Conservation (phyloP, 2,113 vertebrate genomes). For the Lepisosteus oculatus region DNA sequence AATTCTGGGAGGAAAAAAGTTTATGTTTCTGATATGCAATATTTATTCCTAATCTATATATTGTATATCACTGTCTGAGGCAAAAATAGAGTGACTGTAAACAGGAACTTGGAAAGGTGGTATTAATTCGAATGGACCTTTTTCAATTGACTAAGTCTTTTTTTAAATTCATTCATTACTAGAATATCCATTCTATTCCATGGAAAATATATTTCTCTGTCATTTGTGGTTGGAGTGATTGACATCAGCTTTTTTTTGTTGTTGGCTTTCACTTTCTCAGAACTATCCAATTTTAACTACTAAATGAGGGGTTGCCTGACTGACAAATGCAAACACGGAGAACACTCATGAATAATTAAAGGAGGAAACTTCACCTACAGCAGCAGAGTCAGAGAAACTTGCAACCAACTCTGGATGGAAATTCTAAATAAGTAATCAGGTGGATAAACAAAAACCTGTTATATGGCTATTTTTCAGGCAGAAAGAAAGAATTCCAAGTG, state of each 20-base stretch:
- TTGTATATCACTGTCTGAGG: background rate
- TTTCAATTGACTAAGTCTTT: background rate
- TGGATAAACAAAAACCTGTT: no score
- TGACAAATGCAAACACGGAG: conserved; percentile 17
- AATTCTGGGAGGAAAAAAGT: background rate
- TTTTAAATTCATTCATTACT: background rate
- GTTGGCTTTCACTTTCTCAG: conserved; percentile 2
- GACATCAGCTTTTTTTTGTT: background rate
- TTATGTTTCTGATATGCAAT: conserved; percentile 2
- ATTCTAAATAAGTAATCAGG: no score
- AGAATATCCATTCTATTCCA: background rate
- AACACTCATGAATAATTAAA: conserved; percentile 13
- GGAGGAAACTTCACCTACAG: background rate
- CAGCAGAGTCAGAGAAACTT: background rate
- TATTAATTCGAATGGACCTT: background rate
- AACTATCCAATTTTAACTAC: conserved; percentile 2
- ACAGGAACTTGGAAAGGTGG: background rate
- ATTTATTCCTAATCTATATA: background rate
- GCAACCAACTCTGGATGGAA: no score
- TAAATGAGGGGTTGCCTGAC: conserved; percentile 6
- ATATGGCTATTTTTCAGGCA: no score
- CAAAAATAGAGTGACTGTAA: no score
- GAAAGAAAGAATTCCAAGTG: no score
- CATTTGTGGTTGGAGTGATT: background rate
- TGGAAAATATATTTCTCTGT: background rate